Conservation (phyloP, 1,140 invertebrate species). For the Drosophila suzukii region DNA sequence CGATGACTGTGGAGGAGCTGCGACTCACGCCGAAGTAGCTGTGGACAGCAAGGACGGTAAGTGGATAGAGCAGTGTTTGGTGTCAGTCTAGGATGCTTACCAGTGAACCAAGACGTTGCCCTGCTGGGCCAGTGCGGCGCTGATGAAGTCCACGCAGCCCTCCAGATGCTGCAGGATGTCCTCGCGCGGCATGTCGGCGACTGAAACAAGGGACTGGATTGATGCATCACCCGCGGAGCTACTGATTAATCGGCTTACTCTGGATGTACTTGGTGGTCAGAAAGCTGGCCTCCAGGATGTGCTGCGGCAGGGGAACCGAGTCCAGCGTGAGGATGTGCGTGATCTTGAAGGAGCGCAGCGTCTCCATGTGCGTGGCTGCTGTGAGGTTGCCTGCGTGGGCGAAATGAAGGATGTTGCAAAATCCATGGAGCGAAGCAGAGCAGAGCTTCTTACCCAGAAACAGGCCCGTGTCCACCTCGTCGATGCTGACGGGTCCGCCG, state of each 20-base stretch:
- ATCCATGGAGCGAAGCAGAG: neutral
- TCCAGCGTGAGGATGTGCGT: constrained; percentile 93
- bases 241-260: constrained; percentile 84
- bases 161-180: constrained; percentile 92
- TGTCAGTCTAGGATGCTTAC: constrained; percentile 79
- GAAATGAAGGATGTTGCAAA: neutral
- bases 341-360: constrained; percentile 88
- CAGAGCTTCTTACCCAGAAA: constrained; percentile 87
- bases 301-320: constrained; percentile 91
- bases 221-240: neutral
- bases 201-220: constrained; percentile 79
- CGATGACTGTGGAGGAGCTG: constrained; percentile 92
- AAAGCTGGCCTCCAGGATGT: constrained; percentile 88
- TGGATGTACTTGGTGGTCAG: constrained; percentile 91
- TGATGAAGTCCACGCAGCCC: constrained; percentile 90
- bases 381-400: constrained; percentile 89
- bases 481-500: constrained; percentile 88
- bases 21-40: constrained; percentile 94
- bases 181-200: constrained; percentile 92
- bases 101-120: constrained; percentile 92
- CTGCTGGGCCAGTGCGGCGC: constrained; percentile 85
- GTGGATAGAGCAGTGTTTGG: too few relatives aligned
- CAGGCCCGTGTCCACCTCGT: constrained; percentile 89
- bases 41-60: neutral
- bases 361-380: constrained; percentile 90